Evolutionary conservation across 2,888 invertebrate genomes (phyloP).

Genomic region (Patella ulyssiponensis): DNA sequence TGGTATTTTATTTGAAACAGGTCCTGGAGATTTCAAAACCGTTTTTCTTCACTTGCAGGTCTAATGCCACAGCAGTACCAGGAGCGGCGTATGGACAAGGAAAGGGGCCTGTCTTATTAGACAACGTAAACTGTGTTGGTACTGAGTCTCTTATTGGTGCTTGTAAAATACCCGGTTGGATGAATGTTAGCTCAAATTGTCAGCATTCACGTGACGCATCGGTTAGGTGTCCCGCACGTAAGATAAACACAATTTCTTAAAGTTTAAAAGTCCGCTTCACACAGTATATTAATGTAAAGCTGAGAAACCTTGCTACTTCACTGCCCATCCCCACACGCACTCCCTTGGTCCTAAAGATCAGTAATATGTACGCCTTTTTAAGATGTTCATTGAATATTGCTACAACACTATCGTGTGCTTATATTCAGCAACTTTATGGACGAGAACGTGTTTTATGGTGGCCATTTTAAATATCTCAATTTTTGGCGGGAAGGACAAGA

Average conservation of each 20-base stretch:
- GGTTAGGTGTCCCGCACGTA: conserved; percentile 50
- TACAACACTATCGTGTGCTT: too few relatives aligned
- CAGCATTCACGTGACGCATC: conserved; percentile 51
- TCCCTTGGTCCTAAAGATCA: too few relatives aligned
- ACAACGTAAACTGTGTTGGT: conserved; percentile 52
- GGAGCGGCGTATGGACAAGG: conserved; percentile 69
- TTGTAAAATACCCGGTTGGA: conserved; percentile 50
- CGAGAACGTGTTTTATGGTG: too few relatives aligned
- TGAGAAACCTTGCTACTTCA: too few relatives aligned
- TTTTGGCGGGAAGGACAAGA: too few relatives aligned
- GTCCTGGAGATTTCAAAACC: background rate
- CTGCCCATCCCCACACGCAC: too few relatives aligned
- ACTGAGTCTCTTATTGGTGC: conserved; percentile 45
- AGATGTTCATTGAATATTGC: too few relatives aligned
- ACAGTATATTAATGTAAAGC: too few relatives aligned
- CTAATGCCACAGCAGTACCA: conserved; percentile 69
- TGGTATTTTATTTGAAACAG: background rate
- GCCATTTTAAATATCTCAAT: too few relatives aligned
- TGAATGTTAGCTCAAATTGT: conserved; percentile 42
- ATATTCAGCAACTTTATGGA: too few relatives aligned
- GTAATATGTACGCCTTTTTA: too few relatives aligned
- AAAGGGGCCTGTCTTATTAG: conserved; percentile 47
- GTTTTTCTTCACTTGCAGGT: conserved; percentile 30
- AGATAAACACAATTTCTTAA: conserved; percentile 8
- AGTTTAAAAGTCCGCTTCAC: too few relatives aligned